Conservation (phyloP, 1,140 invertebrate species). For the Cataglyphis hispanica region DNA sequence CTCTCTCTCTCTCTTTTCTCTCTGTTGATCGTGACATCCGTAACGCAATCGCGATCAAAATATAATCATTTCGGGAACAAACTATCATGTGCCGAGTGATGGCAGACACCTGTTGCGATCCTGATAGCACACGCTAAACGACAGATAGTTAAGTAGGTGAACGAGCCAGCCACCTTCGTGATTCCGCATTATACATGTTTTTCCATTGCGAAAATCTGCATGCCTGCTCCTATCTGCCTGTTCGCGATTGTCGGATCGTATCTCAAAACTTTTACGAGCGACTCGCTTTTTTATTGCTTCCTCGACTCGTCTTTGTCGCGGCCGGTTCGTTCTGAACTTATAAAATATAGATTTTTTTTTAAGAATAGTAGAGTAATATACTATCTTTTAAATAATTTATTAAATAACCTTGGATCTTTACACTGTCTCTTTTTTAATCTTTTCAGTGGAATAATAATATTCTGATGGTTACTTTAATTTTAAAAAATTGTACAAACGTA, state of each 20-base stretch:
- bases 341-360: constrained; percentile 22
- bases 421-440: neutral
- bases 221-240: neutral
- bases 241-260: constrained; percentile 44
- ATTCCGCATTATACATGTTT: constrained; percentile 32
- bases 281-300: constrained; percentile 48
- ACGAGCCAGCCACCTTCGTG: constrained; percentile 39
- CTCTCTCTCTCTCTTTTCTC: neutral
- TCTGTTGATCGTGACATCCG: constrained; percentile 12
- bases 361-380: too few relatives aligned
- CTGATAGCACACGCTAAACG: constrained; percentile 70
- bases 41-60: constrained; percentile 66
- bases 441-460: neutral
- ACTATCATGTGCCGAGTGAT: constrained; percentile 59
- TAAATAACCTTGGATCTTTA: neutral
- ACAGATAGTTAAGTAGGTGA: constrained; percentile 66
- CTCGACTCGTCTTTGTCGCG: constrained; percentile 23
- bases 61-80: constrained; percentile 78
- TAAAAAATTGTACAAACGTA: neutral
- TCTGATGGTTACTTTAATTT: neutral
- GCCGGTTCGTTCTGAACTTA: neutral
- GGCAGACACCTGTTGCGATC: constrained; percentile 82
- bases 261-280: constrained; percentile 61
- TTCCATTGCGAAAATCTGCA: constrained; percentile 19
- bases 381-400: neutral